Evolutionary conservation across 2,888 invertebrate species (phyloP).

Genomic region (Catocala fraxini): DNA sequence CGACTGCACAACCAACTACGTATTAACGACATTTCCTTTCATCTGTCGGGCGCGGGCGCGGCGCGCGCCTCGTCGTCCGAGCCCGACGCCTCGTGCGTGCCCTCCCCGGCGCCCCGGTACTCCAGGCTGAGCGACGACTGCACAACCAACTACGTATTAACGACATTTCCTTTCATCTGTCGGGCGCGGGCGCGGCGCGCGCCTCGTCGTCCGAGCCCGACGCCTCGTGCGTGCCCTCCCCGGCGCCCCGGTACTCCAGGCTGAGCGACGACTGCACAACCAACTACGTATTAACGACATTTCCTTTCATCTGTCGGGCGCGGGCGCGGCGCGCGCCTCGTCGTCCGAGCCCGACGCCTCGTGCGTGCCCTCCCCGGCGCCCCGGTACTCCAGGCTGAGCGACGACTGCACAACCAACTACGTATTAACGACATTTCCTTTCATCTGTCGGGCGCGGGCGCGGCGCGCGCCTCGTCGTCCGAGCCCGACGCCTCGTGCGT

Average conservation of each 20-base stretch:
- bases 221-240: slow-evolving; percentile 47
- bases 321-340: slow-evolving; percentile 69
- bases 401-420: slow-evolving; percentile 63
- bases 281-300: not conserved
- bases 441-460: slow-evolving; percentile 77
- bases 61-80: slow-evolving; percentile 57
- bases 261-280: slow-evolving; percentile 71
- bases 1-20: slow-evolving; percentile 56
- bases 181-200: slow-evolving; percentile 72
- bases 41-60: slow-evolving; percentile 78
- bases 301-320: too few relatives aligned
- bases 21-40: too few relatives aligned
- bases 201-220: slow-evolving; percentile 59
- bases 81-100: slow-evolving; percentile 52
- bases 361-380: slow-evolving; percentile 49
- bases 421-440: too few relatives aligned
- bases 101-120: slow-evolving; percentile 56
- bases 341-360: slow-evolving; percentile 59
- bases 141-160: not conserved
- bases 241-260: slow-evolving; percentile 63
- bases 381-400: slow-evolving; percentile 66
- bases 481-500: slow-evolving; percentile 56
- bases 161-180: too few relatives aligned
- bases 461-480: slow-evolving; percentile 53
- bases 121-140: slow-evolving; percentile 75